Evolutionary conservation across 2,888 invertebrate species (phyloP).

Genomic region (Byasa hedistus): DNA sequence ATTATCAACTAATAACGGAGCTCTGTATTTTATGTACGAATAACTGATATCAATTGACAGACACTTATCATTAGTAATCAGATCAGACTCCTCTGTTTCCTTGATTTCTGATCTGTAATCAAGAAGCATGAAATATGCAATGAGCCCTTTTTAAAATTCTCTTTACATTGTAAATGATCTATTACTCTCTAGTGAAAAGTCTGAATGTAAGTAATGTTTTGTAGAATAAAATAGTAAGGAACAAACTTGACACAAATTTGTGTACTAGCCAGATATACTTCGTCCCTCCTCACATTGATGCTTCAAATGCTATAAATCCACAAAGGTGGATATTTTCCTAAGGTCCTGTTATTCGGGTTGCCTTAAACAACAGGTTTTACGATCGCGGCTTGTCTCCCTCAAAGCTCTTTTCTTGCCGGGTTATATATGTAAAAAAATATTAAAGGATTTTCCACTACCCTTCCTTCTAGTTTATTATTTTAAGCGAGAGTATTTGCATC

Average conservation of each 20-base stretch:
- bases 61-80: no score
- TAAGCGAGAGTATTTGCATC: background rate
- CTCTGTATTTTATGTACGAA: no score
- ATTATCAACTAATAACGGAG: no score
- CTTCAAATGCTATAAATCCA: constrained; percentile 26
- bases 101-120: no score
- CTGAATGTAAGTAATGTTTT: no score
- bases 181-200: no score
- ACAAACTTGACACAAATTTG: constrained; percentile 14
- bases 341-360: constrained; percentile 24
- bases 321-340: constrained; percentile 25
- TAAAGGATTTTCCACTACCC: constrained; percentile 17
- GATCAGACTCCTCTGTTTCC: no score
- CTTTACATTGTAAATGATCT: no score
- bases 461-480: constrained; percentile 7
- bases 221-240: background rate
- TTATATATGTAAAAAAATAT: constrained; percentile 25
- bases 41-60: no score
- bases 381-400: constrained; percentile 25
- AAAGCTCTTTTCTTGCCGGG: constrained; percentile 25
- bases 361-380: constrained; percentile 30
- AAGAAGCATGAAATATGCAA: no score
- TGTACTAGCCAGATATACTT: constrained; percentile 9
- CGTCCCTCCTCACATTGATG: constrained; percentile 20
- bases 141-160: no score